Evolutionary conservation across 2,888 invertebrate species (phyloP).

Genomic region (Diogma glabrata): DNA sequence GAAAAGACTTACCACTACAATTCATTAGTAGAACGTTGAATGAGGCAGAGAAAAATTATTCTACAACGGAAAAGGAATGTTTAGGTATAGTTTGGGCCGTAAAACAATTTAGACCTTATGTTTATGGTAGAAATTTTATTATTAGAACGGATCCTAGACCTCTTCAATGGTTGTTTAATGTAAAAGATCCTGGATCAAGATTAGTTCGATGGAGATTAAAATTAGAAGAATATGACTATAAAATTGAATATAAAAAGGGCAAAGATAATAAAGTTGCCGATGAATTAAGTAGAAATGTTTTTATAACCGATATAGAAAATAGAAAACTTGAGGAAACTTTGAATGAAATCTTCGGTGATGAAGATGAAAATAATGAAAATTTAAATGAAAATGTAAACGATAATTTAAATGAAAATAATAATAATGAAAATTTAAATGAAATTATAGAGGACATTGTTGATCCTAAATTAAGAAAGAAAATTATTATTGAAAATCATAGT

Average conservation of each 20-base stretch:
- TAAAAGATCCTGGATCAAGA: constrained; percentile 9
- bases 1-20: constrained; percentile 21
- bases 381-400: background rate
- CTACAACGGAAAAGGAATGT: constrained; percentile 22
- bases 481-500: background rate
- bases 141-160: constrained; percentile 24
- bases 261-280: constrained; percentile 20
- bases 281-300: constrained; percentile 13
- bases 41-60: constrained; percentile 17
- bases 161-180: constrained; percentile 19
- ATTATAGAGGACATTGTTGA: background rate
- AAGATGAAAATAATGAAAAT: background rate
- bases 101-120: constrained; percentile 22
- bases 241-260: constrained; percentile 20
- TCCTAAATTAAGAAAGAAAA: background rate
- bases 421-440: no score
- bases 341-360: constrained; percentile 2
- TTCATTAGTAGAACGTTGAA: constrained; percentile 20
- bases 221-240: constrained; percentile 23
- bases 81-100: constrained; percentile 20
- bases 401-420: no score
- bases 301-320: background rate
- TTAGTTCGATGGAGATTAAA: constrained; percentile 23
- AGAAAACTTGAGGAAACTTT: constrained; percentile 4
- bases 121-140: constrained; percentile 22